Evolutionary conservation across 2,113 vertebrate species (phyloP).

Genomic region (Pycnonotus jocosus): DNA sequence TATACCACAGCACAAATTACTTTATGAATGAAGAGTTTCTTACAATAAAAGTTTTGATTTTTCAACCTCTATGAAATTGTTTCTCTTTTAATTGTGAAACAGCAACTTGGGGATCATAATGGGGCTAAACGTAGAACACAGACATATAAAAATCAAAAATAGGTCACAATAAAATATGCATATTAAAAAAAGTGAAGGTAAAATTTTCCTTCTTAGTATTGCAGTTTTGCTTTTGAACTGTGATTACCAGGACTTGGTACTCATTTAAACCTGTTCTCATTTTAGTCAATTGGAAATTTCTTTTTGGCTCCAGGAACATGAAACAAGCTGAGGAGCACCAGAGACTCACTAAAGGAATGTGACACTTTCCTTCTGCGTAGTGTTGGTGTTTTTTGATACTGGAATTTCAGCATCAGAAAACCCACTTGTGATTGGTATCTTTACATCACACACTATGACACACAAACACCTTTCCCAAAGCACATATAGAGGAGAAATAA

Average conservation of each 20-base stretch:
- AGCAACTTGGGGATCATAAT: background rate
- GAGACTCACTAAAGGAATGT: background rate
- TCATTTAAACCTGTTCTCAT: background rate
- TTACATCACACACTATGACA: background rate
- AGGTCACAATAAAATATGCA: background rate
- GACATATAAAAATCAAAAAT: background rate
- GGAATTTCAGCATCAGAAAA: background rate
- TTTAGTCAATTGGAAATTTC: background rate
- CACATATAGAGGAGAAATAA: background rate
- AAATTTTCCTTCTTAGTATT: background rate
- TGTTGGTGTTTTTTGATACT: background rate
- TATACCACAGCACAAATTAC: background rate
- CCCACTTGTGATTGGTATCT: background rate
- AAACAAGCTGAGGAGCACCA: background rate
- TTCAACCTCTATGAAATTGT: background rate
- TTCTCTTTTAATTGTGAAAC: background rate
- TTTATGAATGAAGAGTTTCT: background rate
- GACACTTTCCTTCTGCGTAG: background rate
- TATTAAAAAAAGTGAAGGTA: background rate
- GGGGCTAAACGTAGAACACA: background rate
- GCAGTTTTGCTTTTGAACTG: background rate
- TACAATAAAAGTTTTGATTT: background rate
- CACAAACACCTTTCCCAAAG: background rate
- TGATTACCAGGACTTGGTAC: background rate
- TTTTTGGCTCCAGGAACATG: background rate